Evolutionary conservation across 2,888 invertebrate species (phyloP).

Genomic region (Epistrophella euchroma): DNA sequence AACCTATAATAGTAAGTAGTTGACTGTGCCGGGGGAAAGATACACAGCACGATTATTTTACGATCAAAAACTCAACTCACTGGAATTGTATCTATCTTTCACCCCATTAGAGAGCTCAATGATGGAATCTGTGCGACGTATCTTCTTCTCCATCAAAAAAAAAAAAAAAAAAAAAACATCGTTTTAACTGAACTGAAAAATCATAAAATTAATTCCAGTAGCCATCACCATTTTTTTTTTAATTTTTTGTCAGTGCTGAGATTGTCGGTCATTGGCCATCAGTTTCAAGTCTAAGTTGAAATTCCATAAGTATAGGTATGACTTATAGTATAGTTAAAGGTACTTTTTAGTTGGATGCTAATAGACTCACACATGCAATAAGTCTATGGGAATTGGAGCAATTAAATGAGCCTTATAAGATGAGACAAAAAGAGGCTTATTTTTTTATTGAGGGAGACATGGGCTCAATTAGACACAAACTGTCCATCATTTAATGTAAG

Average conservation of each 20-base stretch:
- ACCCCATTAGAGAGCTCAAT: slow-evolving; percentile 56
- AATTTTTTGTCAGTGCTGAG: slow-evolving; percentile 14
- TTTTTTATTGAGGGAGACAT: slow-evolving; percentile 12
- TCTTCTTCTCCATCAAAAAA: slow-evolving; percentile 26
- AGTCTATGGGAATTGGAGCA: slow-evolving; percentile 73
- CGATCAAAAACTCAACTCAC: slow-evolving; percentile 23
- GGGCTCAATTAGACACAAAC: slow-evolving; percentile 49
- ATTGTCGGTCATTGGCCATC: slow-evolving; percentile 73
- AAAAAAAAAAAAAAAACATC: slow-evolving; percentile 13
- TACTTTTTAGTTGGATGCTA: slow-evolving; percentile 33
- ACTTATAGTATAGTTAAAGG: slow-evolving; percentile 2
- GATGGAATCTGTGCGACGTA: slow-evolving; percentile 50
- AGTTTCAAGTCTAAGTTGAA: slow-evolving; percentile 32
- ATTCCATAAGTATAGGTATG: slow-evolving; percentile 9
- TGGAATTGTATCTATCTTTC: slow-evolving; percentile 29
- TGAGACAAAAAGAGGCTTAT: slow-evolving; percentile 14
- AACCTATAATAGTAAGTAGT: background rate
- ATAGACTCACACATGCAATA: slow-evolving; percentile 11
- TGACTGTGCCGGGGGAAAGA: background rate
- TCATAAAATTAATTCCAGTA: slow-evolving; percentile 72
- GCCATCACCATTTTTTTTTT: slow-evolving; percentile 46
- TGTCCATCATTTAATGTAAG: slow-evolving; percentile 50
- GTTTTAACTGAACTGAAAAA: slow-evolving; percentile 48
- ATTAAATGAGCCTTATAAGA: slow-evolving; percentile 56
- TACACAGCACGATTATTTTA: slow-evolving; percentile 29